phyloP scores from a whole-genome alignment of 2,797 vertebrate species.

The Podarcis lilfordi region DNA sequence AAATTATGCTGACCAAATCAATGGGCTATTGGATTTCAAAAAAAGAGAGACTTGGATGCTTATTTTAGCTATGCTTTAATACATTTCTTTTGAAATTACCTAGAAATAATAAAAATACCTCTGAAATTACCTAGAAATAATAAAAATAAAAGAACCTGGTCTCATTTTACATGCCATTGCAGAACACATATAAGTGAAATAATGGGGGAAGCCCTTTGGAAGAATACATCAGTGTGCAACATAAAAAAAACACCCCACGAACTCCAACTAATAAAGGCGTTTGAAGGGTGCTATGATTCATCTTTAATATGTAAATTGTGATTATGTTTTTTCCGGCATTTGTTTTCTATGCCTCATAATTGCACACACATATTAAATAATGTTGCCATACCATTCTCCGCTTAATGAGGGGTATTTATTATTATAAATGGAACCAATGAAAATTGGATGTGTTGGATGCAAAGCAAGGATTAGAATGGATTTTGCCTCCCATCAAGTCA shows the following conservation, averaged over 20 bases:
- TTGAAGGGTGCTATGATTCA: not conserved
- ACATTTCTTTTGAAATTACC: not conserved
- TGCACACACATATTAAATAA: constrained; percentile 8
- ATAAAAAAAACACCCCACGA: not conserved
- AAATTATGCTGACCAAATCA: not conserved
- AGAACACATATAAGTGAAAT: not conserved
- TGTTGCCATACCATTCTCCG: constrained; percentile 2
- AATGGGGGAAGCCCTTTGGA: not conserved
- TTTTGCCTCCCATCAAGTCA: not conserved
- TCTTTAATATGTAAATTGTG: constrained; percentile 9
- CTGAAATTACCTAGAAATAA: not conserved
- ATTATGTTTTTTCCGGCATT: constrained; percentile 11
- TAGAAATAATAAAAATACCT: not conserved
- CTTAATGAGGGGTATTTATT: constrained; percentile 19
- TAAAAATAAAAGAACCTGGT: not conserved
- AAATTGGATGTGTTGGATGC: constrained; percentile 5
- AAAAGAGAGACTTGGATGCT: not conserved
- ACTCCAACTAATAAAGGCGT: not conserved
- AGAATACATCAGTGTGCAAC: not conserved
- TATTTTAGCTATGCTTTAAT: not conserved
- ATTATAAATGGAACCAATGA: constrained; percentile 38
- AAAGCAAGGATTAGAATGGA: not conserved
- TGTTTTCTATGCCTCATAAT: not conserved
- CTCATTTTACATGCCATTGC: not conserved
- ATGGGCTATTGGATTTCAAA: not conserved